Evolutionary conservation across 2,888 invertebrate species (phyloP).

Genomic region (Hirtodrosophila duncani): DNA sequence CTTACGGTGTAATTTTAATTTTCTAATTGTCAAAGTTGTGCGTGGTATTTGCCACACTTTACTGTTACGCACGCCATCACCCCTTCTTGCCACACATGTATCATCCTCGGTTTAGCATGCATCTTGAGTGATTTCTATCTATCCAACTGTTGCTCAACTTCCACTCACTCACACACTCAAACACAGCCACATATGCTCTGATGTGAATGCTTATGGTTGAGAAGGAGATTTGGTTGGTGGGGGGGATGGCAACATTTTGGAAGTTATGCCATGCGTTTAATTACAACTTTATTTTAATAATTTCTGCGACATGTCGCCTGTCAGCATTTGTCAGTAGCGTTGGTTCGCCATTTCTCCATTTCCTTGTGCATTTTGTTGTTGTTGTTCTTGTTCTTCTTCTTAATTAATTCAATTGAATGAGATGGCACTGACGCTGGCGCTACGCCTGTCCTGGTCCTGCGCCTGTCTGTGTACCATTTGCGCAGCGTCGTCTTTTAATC

Average conservation of each 20-base stretch:
- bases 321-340: constrained; percentile 33
- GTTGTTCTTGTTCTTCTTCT: constrained; percentile 18
- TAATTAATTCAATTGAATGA: constrained; percentile 67
- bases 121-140: constrained; percentile 63
- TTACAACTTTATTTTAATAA: constrained; percentile 70
- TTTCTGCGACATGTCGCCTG: constrained; percentile 46
- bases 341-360: constrained; percentile 13
- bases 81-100: constrained; percentile 12
- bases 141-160: constrained; percentile 61
- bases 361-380: too few relatives aligned
- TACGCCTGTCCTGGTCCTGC: constrained; percentile 32
- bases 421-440: constrained; percentile 55
- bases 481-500: constrained; percentile 41
- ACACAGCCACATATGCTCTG: not conserved
- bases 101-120: constrained; percentile 27
- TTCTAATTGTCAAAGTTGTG: constrained; percentile 59
- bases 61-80: constrained; percentile 1
- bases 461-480: not conserved
- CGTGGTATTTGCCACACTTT: constrained; percentile 21
- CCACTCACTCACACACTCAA: not conserved
- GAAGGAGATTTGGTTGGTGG: not conserved
- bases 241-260: constrained; percentile 27
- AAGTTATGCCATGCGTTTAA: constrained; percentile 59
- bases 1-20: constrained; percentile 54
- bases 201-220: constrained; percentile 1